Evolutionary conservation across 2,888 invertebrate species (phyloP), one percentile per base, ranked within the genome.

Genomic region (Lithophane socia): DNA sequence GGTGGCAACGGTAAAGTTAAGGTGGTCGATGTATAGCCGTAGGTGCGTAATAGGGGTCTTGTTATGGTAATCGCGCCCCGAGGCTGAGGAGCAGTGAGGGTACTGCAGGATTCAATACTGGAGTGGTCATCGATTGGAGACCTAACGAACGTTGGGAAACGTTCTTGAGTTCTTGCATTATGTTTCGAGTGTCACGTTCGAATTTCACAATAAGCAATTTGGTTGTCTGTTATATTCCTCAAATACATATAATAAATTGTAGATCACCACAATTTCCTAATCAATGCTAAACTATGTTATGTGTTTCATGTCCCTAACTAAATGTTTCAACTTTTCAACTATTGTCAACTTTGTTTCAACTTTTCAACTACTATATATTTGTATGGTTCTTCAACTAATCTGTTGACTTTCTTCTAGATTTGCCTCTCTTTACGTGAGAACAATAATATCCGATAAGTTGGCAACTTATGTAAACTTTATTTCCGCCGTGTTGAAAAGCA

Each of bases 11-110:
- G 89, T 77, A 86, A 80, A 85, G 70, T 73, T 76, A 73, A 64
- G 21, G 49, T 87, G 80, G 90, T 87, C 68, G 72, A 73, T 52
- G 79, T 82, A 84, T 89, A 84, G 92, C 93, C 91, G 90, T 92
- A 94, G 94, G 94, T 93, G 93, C 94, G 94, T 96, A 95, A 96
- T 96, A 93, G 94, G 94, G 93, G 94, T 92, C 96, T 96, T 96
- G 96, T 96, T 96, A 96, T 96, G 96, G 92, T 96, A 96, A 96
- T 96, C 92, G 88, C 61, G 91, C 92, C 96, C 95, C 88, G 91
- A 93, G 95, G 95, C 92, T 87, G 88, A 88, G 87, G 73, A 83
- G 87, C 87, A 90, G 91, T 89, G 92, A 87, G 85, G 88, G 90
- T 89, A 91, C 91, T 92, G 93, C 92, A 92, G 92, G 82, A 85